Conservation (phyloP, 1,140 invertebrate genomes). For the Caenorhabditis inopinata region DNA sequence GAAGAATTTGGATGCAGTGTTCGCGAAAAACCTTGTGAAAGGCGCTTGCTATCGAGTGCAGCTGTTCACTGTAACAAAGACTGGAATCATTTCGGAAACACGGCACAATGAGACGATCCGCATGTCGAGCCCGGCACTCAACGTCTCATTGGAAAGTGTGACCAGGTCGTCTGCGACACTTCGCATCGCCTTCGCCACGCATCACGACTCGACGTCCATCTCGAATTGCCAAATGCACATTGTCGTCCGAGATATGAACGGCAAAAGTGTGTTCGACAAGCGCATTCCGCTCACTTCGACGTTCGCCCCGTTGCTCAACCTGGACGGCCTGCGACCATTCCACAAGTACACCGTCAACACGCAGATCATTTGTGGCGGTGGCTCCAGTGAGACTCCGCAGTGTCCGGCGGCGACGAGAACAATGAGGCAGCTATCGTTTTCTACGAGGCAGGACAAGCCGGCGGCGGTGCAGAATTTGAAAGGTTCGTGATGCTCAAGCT, state of each 20-base stretch:
- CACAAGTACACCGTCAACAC: conserved; percentile 59
- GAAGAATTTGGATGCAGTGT: conserved; percentile 43
- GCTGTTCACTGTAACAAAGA: conserved; percentile 63
- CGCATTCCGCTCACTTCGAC: conserved; percentile 7
- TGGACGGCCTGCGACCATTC: conserved; percentile 56
- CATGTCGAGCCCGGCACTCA: conserved; percentile 53
- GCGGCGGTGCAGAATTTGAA: conserved; percentile 53
- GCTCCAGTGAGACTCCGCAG: conserved; percentile 12
- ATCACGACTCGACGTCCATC: conserved; percentile 26
- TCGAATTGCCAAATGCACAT: conserved; percentile 36
- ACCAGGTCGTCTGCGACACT: conserved; percentile 49
- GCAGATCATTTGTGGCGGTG: conserved; percentile 50
- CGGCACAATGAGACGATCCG: conserved; percentile 57
- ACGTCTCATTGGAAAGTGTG: conserved; percentile 55
- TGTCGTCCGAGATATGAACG: conserved; percentile 44
- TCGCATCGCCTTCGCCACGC: neutral
- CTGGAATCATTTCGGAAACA: conserved; percentile 62
- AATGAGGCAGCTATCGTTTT: conserved; percentile 49
- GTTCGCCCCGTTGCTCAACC: conserved; percentile 29
- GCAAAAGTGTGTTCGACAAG: conserved; percentile 45
- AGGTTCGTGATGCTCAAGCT: too few species aligned
- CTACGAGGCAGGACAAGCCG: conserved; percentile 53
- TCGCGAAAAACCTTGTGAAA: conserved; percentile 50
- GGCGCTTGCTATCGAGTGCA: conserved; percentile 63
- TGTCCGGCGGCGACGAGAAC: conserved; percentile 53